A percentile compares a stretch with the other conserved stretches of the same genome.
These are phyloP conservation scores for Amphimallon solstitiale DNA, from an alignment of 2,888 invertebrate genomes.

Conservation along the genomic window DNA sequence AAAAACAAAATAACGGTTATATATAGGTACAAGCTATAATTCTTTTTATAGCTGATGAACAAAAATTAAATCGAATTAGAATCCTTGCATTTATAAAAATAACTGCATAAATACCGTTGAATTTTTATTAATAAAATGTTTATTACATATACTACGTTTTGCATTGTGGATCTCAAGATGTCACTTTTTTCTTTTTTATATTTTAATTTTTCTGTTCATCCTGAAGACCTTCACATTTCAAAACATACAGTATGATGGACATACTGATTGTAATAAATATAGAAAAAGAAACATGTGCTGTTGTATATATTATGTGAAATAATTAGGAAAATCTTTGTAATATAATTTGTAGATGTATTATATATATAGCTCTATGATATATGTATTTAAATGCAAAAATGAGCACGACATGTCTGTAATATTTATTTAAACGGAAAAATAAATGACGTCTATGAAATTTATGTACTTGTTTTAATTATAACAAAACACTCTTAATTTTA, in stretches of 20 bases:
- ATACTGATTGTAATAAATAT: too few relatives aligned
- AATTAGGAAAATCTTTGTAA: slow-evolving; percentile 53
- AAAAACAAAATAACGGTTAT: not conserved
- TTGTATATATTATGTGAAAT: not conserved
- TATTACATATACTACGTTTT: too few relatives aligned
- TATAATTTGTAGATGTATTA: slow-evolving; percentile 54
- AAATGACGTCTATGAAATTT: slow-evolving; percentile 34
- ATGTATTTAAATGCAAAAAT: slow-evolving; percentile 53
- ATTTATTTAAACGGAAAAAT: slow-evolving; percentile 52
- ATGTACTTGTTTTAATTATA: not conserved
- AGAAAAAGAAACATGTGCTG: not conserved
- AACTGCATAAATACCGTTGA: too few relatives aligned
- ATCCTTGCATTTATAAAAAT: slow-evolving; percentile 50
- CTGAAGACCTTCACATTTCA: too few relatives aligned
- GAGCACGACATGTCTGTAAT: slow-evolving; percentile 22
- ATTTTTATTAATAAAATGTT: too few relatives aligned
- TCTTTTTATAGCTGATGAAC: slow-evolving; percentile 16
- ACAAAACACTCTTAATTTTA: too few relatives aligned
- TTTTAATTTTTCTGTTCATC: too few relatives aligned
- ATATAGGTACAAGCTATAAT: not conserved
- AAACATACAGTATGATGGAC: too few relatives aligned
- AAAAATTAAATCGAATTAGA: too few relatives aligned
- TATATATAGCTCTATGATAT: slow-evolving; percentile 54
- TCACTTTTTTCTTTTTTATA: not conserved
- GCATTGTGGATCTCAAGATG: too few relatives aligned